Conservation (phyloP, 2,888 invertebrate genomes). For the Eristalinus sepulchralis region DNA sequence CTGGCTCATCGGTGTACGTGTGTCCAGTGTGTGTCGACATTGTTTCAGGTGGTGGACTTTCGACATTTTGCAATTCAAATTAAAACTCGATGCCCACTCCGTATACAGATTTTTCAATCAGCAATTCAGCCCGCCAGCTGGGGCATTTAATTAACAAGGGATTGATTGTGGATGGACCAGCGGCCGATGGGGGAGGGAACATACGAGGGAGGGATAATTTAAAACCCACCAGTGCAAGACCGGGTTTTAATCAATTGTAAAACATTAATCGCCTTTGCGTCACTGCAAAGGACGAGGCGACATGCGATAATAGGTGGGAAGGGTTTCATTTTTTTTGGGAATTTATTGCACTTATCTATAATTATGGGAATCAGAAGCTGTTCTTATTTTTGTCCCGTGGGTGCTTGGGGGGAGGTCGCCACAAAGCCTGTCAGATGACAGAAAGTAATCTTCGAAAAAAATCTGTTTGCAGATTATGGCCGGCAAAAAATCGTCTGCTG, state of each 20-base stretch:
- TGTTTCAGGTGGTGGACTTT: constrained; percentile 15
- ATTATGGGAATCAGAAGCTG: constrained; percentile 8
- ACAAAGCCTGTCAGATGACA: not conserved
- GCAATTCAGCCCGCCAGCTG: constrained; percentile 44
- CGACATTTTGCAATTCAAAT: constrained; percentile 56
- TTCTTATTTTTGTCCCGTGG: not conserved
- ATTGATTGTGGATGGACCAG: constrained; percentile 9
- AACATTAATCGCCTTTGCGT: constrained; percentile 67
- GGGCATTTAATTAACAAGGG: constrained; percentile 60
- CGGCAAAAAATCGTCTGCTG: not conserved
- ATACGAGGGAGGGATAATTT: not conserved
- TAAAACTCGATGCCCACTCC: constrained; percentile 33
- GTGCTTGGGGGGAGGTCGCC: not conserved
- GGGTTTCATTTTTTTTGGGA: not conserved
- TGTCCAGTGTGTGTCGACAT: not conserved
- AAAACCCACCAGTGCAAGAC: not conserved
- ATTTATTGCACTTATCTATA: constrained; percentile 23
- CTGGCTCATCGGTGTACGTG: not conserved
- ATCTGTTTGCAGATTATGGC: constrained; percentile 26
- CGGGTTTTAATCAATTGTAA: constrained; percentile 63
- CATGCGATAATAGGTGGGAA: constrained; percentile 1
- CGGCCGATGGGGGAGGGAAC: no score
- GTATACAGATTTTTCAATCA: constrained; percentile 61
- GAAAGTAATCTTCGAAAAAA: constrained; percentile 29
- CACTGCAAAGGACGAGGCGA: constrained; percentile 20